Conservation (phyloP, 2,797 vertebrate species). For the Lacerta bilineata region DNA sequence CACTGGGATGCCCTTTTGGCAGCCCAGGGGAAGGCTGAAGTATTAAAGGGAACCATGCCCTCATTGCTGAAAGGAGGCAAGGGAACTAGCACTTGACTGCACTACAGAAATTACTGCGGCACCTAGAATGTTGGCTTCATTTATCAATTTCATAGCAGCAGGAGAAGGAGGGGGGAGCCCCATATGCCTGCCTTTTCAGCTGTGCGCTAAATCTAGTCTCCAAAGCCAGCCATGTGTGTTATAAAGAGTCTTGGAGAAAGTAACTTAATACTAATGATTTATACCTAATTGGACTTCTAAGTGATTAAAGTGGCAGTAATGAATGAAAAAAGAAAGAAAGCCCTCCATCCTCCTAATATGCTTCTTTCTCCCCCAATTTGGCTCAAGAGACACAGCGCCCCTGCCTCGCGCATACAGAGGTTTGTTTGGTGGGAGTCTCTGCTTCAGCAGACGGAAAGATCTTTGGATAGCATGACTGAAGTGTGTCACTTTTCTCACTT, state of each 20-base stretch:
- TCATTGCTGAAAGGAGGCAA: constrained; percentile 82
- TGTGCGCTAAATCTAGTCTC: constrained; percentile 74
- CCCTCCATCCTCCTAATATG: constrained; percentile 72
- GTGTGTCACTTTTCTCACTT: constrained; percentile 57
- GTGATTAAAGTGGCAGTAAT: constrained; percentile 85
- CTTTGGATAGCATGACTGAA: constrained; percentile 51
- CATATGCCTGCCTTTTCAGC: constrained; percentile 80
- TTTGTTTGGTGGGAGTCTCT: constrained; percentile 47
- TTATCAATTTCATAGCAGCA: constrained; percentile 86
- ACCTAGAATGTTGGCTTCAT: constrained; percentile 85
- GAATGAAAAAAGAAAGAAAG: constrained; percentile 74
- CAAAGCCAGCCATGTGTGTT: constrained; percentile 76
- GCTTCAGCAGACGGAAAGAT: constrained; percentile 64
- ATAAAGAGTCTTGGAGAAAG: constrained; percentile 74
- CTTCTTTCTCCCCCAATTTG: constrained; percentile 58
- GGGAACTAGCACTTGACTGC: constrained; percentile 86
- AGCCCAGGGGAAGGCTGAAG: constrained; percentile 76
- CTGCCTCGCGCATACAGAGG: constrained; percentile 57
- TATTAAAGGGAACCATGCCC: constrained; percentile 81
- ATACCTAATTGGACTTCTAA: constrained; percentile 85
- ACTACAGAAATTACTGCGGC: constrained; percentile 87
- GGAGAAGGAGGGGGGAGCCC: constrained; percentile 64
- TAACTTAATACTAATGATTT: constrained; percentile 86
- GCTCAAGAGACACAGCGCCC: constrained; percentile 56
- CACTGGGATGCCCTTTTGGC: constrained; percentile 69